Evolutionary conservation across 2,888 invertebrate species (phyloP).

Genomic region (Heteropelma amictum): DNA sequence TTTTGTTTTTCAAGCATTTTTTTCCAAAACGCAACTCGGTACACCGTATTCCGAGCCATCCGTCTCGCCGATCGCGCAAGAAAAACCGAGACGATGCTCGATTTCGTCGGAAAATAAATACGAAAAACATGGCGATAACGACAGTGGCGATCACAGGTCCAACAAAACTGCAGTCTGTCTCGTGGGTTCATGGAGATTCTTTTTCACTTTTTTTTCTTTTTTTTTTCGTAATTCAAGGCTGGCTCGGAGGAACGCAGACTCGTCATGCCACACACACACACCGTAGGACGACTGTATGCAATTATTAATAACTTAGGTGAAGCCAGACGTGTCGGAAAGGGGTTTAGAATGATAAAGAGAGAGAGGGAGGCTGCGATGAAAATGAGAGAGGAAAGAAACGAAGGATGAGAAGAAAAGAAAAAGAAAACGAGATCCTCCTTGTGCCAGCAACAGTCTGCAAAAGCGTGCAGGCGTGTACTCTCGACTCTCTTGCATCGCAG

Average conservation of each 20-base stretch:
- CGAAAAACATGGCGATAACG: neutral
- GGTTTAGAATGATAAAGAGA: conserved; percentile 24
- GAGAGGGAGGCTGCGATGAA: too few species aligned
- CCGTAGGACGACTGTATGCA: conserved; percentile 35
- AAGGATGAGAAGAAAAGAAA: neutral
- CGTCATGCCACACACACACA: conserved; percentile 26
- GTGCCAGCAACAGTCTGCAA: conserved; percentile 40
- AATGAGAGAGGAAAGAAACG: conserved; percentile 8
- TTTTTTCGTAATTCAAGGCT: conserved; percentile 31
- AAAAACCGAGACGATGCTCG: conserved; percentile 4
- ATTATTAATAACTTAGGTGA: conserved; percentile 56
- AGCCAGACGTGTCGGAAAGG: conserved; percentile 36
- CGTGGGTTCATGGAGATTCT: conserved; percentile 34
- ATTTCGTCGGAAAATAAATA: conserved; percentile 23
- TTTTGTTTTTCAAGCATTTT: neutral
- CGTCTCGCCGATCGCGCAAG: neutral
- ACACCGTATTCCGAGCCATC: neutral
- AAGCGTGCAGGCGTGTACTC: conserved; percentile 36
- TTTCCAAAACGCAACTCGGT: conserved; percentile 13
- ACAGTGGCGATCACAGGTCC: too few species aligned
- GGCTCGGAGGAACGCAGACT: conserved; percentile 24
- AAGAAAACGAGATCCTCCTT: conserved; percentile 8
- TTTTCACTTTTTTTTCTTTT: conserved; percentile 14
- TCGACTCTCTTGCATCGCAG: too few species aligned
- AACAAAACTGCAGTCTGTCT: neutral